Percentiles rank a stretch among this genome's conserved stretches.
These are phyloP conservation scores for Eucidaris tribuloides DNA, from an alignment of 35 echinoderm and acorn worm genomes.

Conservation along the genomic window DNA sequence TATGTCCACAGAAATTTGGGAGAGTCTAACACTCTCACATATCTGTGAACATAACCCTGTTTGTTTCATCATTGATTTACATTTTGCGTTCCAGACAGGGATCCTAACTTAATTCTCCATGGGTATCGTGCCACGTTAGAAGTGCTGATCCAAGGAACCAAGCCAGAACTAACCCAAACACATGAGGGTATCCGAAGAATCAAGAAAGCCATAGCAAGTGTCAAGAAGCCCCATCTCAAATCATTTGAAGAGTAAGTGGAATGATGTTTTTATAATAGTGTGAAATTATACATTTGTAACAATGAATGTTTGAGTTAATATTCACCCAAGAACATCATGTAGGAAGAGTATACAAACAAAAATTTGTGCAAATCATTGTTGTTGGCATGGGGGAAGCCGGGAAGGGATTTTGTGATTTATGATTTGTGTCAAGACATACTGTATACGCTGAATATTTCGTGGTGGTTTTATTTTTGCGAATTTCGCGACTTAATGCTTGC, in stretches of 20 bases:
- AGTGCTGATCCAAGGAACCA: constrained; percentile 56
- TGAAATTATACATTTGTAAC: background rate
- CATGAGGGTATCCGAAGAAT: constrained; percentile 59
- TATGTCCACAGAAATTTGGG: no score
- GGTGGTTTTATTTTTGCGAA: no score
- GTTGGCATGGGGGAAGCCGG: background rate
- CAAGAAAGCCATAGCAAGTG: constrained; percentile 51
- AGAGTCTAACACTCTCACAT: background rate
- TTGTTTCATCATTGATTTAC: background rate
- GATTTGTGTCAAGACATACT: no score
- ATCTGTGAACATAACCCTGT: background rate
- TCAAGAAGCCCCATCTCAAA: constrained; percentile 55
- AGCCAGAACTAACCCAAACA: constrained; percentile 38
- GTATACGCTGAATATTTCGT: no score
- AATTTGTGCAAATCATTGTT: no score
- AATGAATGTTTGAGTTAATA: background rate
- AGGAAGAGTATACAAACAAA: no score
- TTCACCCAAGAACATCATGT: no score
- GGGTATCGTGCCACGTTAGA: constrained; percentile 76
- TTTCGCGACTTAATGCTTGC: no score
- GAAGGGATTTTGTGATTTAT: no score
- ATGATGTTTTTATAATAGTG: background rate
- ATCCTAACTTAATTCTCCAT: constrained; percentile 68
- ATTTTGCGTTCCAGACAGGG: constrained; percentile 33
- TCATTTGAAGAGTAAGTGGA: constrained; percentile 61